A percentile compares a stretch with the other conserved stretches of the same genome.
These are phyloP conservation scores for Tenthredo livida DNA, from an alignment of 2,888 invertebrate species.

Conservation along the genomic window DNA sequence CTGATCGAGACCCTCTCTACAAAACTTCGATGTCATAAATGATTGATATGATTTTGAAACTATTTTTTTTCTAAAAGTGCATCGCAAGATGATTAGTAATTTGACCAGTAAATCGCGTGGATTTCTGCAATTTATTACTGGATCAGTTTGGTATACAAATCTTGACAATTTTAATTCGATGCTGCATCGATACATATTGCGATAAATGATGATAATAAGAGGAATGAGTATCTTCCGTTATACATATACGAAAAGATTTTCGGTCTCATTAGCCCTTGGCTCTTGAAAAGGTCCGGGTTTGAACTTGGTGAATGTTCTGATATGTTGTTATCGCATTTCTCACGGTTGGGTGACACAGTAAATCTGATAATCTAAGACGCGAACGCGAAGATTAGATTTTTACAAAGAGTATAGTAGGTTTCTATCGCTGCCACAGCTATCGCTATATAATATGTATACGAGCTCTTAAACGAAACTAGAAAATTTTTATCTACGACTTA, in stretches of 20 bases:
- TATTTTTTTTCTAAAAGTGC: too few relatives aligned
- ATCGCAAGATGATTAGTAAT: too few relatives aligned
- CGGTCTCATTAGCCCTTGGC: slow-evolving; percentile 9
- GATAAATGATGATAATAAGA: not conserved
- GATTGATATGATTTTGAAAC: too few relatives aligned
- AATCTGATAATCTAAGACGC: slow-evolving; percentile 37
- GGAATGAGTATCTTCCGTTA: not conserved
- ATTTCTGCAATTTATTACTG: too few relatives aligned
- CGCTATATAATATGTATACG: not conserved
- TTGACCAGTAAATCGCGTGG: too few relatives aligned
- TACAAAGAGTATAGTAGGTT: too few relatives aligned
- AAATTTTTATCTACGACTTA: slow-evolving; percentile 13
- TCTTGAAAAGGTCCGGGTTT: not conserved
- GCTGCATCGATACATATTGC: not conserved
- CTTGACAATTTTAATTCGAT: not conserved
- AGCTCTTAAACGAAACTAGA: not conserved
- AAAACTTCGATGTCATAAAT: too few relatives aligned
- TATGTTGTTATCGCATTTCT: slow-evolving; percentile 28
- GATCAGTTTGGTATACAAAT: not conserved
- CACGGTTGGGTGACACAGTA: slow-evolving; percentile 17
- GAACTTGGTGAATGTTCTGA: slow-evolving; percentile 11
- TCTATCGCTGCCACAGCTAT: not conserved
- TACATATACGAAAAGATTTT: not conserved
- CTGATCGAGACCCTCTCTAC: too few relatives aligned
- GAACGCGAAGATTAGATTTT: slow-evolving; percentile 27